Percentiles rank a stretch among this genome's conserved stretches.
Evolutionary conservation across 2,113 vertebrate species (phyloP).

Genomic region (Microcebus tavaratra): DNA sequence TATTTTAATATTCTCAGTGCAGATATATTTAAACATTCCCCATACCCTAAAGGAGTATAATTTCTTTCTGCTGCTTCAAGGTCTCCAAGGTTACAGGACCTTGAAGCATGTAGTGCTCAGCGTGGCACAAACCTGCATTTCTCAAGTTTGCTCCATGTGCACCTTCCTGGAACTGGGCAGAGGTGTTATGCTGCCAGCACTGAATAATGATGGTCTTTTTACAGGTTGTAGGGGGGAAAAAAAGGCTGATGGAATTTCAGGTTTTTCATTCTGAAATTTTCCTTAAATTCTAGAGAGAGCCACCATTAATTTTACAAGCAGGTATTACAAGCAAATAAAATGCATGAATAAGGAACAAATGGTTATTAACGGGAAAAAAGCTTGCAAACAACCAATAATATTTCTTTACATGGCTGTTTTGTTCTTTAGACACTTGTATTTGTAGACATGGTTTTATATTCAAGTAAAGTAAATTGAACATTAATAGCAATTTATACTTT

Average conservation of each 20-base stretch:
- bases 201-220: neutral
- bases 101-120: neutral
- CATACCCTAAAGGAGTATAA: neutral
- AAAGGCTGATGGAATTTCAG: neutral
- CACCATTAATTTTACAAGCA: neutral
- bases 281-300: neutral
- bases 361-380: neutral
- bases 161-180: neutral
- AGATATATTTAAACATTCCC: conserved; percentile 12
- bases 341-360: neutral
- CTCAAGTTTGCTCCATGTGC: neutral
- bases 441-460: neutral
- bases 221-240: neutral
- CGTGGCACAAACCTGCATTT: neutral
- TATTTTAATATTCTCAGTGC: conserved; percentile 55
- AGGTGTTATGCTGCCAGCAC: neutral
- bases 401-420: neutral
- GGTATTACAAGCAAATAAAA: neutral
- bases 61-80: conserved; percentile 33
- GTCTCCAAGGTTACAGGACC: conserved; percentile 10
- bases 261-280: neutral
- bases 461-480: conserved; percentile 37
- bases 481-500: conserved; percentile 44
- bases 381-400: neutral
- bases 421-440: neutral